These are phyloP conservation scores for Muscicapa adusta DNA, from an alignment of 2,113 vertebrate species.

Conservation along the genomic window DNA sequence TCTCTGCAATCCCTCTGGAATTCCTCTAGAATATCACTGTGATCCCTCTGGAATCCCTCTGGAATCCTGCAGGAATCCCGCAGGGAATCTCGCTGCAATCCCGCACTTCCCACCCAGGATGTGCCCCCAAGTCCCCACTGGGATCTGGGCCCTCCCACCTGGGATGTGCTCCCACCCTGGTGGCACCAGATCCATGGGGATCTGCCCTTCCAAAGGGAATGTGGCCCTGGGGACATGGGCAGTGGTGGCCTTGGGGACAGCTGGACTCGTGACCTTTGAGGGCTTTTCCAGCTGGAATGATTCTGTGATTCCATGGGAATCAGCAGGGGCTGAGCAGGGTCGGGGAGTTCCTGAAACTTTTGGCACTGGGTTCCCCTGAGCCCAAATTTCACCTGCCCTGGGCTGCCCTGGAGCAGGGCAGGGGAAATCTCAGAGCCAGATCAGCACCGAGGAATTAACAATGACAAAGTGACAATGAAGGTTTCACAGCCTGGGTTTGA, in stretches of 20 bases:
- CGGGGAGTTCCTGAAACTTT: rapidly evolving
- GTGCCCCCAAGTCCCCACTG: neutral
- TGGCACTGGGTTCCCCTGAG: neutral
- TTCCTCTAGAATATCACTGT: too few species aligned
- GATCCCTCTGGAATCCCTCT: neutral
- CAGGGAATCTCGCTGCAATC: neutral
- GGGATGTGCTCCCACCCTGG: neutral
- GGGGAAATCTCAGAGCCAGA: too few species aligned
- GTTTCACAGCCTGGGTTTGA: rapidly evolving
- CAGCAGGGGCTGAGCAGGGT: too few species aligned
- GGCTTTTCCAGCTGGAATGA: neutral
- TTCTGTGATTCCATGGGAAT: rapidly evolving
- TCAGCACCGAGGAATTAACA: rapidly evolving
- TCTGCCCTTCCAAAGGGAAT: rapidly evolving
- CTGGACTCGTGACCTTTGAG: rapidly evolving
- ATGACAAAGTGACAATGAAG: neutral
- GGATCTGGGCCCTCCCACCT: rapidly evolving
- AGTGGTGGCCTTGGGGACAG: rapidly evolving
- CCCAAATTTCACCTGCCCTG: rapidly evolving
- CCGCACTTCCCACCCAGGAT: too few species aligned
- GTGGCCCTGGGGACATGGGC: rapidly evolving
- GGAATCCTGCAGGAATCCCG: too few species aligned
- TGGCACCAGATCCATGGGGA: neutral
- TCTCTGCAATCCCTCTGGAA: neutral
- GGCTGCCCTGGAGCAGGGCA: rapidly evolving